Evolutionary conservation across 2,113 vertebrate genomes (phyloP).

Genomic region (Callorhinus ursinus): DNA sequence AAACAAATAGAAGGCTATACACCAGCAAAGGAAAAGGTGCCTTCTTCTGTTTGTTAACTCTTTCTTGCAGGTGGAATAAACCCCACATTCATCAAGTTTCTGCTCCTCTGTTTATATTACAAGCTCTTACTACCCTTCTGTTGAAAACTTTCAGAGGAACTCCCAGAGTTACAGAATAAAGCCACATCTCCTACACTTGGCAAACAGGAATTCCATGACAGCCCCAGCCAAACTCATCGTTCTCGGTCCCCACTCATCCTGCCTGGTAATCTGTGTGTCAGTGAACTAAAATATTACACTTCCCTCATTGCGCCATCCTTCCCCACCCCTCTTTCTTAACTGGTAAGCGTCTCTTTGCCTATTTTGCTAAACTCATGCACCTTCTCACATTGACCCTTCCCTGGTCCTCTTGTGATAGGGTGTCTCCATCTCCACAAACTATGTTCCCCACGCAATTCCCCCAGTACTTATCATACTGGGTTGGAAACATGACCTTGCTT

Average conservation of each 20-base stretch:
- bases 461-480: neutral
- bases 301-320: neutral
- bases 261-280: neutral
- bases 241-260: neutral
- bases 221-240: neutral
- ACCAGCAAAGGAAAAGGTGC: neutral
- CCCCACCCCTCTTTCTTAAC: neutral
- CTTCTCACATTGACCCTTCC: neutral
- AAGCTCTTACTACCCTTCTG: neutral
- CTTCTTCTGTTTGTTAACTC: neutral
- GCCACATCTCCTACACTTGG: neutral
- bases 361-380: neutral
- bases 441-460: too few relatives aligned
- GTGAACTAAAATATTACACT: rapidly evolving
- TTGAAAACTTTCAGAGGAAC: neutral
- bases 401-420: neutral
- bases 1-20: neutral
- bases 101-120: neutral
- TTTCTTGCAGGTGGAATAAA: neutral
- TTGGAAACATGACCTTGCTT: neutral
- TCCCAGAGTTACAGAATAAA: neutral
- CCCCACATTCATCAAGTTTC: neutral
- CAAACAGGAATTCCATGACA: neutral
- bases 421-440: neutral
- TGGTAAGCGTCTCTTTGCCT: neutral